Base-by-base conservation (phyloP, 2,888 invertebrate genomes). In the Tetropium fuscum region DNA sequence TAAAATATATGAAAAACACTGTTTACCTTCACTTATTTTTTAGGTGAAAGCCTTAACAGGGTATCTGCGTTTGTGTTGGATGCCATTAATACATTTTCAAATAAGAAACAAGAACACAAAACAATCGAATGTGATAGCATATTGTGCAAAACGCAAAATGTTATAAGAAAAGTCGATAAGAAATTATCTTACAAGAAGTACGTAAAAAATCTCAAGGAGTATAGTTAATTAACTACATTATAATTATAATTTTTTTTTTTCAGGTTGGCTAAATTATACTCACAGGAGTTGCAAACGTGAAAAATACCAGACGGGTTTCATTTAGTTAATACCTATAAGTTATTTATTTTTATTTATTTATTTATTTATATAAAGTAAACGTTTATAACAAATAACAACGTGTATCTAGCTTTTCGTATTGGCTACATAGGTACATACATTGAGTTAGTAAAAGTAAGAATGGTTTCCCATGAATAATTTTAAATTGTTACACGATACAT, bases 261-360 rank as follows among this genome's bases (percentile, higher is more conserved):
- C 48, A 48, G 48, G n/a, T 22, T 48, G 22, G 36, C 48, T 2
- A 22, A 22, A 15, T 8, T 48, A n/a, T 48, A 48, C 15, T 48
- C 48, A n/a, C 34, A 48, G 16, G 48, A 48, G 15, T 20, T 48
- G 15, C 27, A 44, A 4, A 1, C 44, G 13, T 44, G 18, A 20
- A 25, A 1, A 6, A 2, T 5, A 20, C 3, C 6, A 1, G 10
- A 27, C 4, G 15, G 8, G 1, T 41, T 3, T 22, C 6, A 1
- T 2, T 30, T n/a, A 30, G 8, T 30, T 5, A 7, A 7, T 10
- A 36, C 16, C 6, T 8, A 15, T 13, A 36, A 48, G 11, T 16
- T 22, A 22, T 47, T 19, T 47, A 18, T n/a, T 47, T 16, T 27
- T 27, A 11, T 15, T 45, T 44, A 27, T 44, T 25, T 44, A 44